phyloP scores from a whole-genome alignment of 53 echinoderm and acorn worm species.

The Patiria pectinifera region DNA sequence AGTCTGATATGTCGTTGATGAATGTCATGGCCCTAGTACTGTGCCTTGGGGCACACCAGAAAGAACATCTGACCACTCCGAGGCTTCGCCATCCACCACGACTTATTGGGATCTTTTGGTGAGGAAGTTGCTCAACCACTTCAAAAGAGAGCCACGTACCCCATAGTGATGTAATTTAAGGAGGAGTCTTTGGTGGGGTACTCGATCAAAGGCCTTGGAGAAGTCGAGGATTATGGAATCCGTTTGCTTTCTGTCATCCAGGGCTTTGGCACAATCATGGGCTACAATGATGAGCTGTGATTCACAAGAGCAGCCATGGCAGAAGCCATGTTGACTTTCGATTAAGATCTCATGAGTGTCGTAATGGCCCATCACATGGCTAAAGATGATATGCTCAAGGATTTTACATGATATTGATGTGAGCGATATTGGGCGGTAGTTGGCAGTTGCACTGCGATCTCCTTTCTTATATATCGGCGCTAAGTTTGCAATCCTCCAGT shows the following conservation, averaged over 20 bases:
- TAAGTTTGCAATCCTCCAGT: too few relatives aligned
- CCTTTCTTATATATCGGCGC: too few relatives aligned
- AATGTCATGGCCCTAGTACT: conserved; percentile 53
- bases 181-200: too few relatives aligned
- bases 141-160: too few relatives aligned
- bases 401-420: too few relatives aligned
- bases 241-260: conserved; percentile 17
- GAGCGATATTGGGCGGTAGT: conserved; percentile 49
- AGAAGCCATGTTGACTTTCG: too few relatives aligned
- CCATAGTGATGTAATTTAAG: too few relatives aligned
- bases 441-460: conserved; percentile 37
- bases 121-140: conserved; percentile 10
- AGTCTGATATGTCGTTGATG: conserved; percentile 25
- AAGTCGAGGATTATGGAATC: conserved; percentile 13
- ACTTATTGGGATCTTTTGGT: conserved; percentile 14
- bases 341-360: conserved; percentile 7
- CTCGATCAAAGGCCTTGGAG: conserved; percentile 4
- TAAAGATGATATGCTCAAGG: too few relatives aligned
- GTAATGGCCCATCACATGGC: conserved; percentile 31
- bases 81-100: conserved; percentile 27
- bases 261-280: conserved; percentile 30
- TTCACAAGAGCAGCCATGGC: too few relatives aligned
- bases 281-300: neutral
- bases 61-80: neutral
- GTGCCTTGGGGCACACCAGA: conserved; percentile 46